Conservation (phyloP, 64 coral and sea anemone genomes). For the Acropora tenuis region DNA sequence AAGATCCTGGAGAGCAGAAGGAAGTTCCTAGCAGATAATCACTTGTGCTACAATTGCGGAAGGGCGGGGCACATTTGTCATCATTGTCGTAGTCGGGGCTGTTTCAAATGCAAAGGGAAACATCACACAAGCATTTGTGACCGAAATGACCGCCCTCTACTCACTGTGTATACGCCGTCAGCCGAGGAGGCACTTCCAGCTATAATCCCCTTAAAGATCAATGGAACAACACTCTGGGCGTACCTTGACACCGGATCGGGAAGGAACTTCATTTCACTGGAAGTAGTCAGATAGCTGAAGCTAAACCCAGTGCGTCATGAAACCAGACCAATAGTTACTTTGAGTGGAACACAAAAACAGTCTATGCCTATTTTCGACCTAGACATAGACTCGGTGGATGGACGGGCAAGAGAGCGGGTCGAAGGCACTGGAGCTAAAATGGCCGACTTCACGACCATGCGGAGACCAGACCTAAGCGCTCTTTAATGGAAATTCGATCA, state of each 20-base stretch:
- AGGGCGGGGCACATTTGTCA: conserved; percentile 4
- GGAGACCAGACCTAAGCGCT: conserved; percentile 1
- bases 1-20: conserved; percentile 44
- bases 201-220: conserved; percentile 42
- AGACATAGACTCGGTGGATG: conserved; percentile 39
- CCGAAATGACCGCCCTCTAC: not conserved
- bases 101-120: conserved; percentile 54
- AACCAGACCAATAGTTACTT: conserved; percentile 23
- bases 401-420: conserved; percentile 18
- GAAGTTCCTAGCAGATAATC: conserved; percentile 55
- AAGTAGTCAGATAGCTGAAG: conserved; percentile 37
- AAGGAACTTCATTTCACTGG: conserved; percentile 63
- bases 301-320: conserved; percentile 25
- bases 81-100: not conserved
- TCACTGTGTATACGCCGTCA: conserved; percentile 34
- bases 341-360: conserved; percentile 56
- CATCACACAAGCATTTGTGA: conserved; percentile 73
- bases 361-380: conserved; percentile 56
- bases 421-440: conserved; percentile 35
- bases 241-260: conserved; percentile 64
- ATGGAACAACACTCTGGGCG: conserved; percentile 39
- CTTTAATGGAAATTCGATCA: conserved; percentile 26
- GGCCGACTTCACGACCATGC: conserved; percentile 47
- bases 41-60: conserved; percentile 66
- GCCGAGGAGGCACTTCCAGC: conserved; percentile 41